Percentiles rank a stretch among this genome's conserved stretches.
phyloP scores from a whole-genome alignment of 1,140 invertebrate genomes.

The Nasonia giraulti region DNA sequence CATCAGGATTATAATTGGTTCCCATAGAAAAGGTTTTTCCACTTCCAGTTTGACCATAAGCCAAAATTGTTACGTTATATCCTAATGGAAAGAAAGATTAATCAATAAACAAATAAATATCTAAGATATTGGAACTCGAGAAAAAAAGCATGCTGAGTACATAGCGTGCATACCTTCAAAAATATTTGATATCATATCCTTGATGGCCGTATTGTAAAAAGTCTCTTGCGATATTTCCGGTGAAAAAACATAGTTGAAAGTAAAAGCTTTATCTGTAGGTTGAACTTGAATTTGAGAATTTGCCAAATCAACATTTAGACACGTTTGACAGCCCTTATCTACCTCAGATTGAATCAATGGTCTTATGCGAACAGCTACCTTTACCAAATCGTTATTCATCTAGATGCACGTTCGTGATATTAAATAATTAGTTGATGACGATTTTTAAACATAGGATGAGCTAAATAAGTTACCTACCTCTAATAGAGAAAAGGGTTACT shows the following conservation, averaged over 20 bases:
- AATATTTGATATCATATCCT: constrained; percentile 83
- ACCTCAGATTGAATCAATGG: constrained; percentile 85
- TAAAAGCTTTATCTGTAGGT: constrained; percentile 84
- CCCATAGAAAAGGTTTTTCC: constrained; percentile 97
- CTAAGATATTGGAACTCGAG: not conserved
- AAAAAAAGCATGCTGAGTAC: not conserved
- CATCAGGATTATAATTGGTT: constrained; percentile 80
- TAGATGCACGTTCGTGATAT: constrained; percentile 36
- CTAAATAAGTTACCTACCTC: not conserved
- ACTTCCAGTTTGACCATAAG: constrained; percentile 96
- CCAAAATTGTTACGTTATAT: constrained; percentile 93
- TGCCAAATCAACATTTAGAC: constrained; percentile 78
- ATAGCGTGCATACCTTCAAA: constrained; percentile 81
- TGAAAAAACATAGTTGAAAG: constrained; percentile 91
- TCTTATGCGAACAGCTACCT: constrained; percentile 87
- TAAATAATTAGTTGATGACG: not conserved
- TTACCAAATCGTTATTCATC: constrained; percentile 74
- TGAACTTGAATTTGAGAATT: constrained; percentile 84
- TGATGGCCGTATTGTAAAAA: constrained; percentile 86
- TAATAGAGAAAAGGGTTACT: not conserved
- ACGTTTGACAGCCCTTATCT: constrained; percentile 80
- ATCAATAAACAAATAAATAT: constrained; percentile 5
- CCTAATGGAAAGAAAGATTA: constrained; percentile 72
- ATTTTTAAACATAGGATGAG: too few relatives aligned
- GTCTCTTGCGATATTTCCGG: constrained; percentile 81